phyloP scores from a whole-genome alignment of 2,113 vertebrate genomes.

The Sander lucioperca region DNA sequence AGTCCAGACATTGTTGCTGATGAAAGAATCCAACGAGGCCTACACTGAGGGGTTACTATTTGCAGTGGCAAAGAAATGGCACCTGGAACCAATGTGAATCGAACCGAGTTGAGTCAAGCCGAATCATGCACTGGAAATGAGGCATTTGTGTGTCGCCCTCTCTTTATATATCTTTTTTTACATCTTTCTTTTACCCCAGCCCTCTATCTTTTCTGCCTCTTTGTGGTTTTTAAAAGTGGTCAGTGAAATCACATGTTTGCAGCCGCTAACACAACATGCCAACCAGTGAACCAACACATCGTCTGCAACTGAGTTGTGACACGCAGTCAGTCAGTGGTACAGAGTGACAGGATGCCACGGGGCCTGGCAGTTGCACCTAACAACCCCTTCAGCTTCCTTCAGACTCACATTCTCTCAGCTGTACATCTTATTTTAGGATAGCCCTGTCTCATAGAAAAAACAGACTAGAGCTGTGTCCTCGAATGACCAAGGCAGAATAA shows the following conservation, averaged over 20 bases:
- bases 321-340: slow-evolving; percentile 38
- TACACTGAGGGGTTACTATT: too few species aligned
- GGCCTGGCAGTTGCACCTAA: background rate
- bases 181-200: background rate
- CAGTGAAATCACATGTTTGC: slow-evolving; percentile 59
- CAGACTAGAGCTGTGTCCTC: background rate
- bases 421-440: slow-evolving; percentile 30
- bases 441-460: background rate
- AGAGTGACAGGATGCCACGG: slow-evolving; percentile 6
- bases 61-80: too few species aligned
- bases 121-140: too few species aligned
- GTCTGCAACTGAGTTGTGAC: slow-evolving; percentile 43
- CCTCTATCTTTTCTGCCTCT: slow-evolving; percentile 7
- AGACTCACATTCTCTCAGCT: slow-evolving; percentile 25
- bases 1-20: too few species aligned
- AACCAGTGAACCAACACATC: slow-evolving; percentile 38
- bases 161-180: background rate
- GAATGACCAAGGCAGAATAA: background rate
- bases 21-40: too few species aligned
- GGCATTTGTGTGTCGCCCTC: background rate
- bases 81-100: too few species aligned
- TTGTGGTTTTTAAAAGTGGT: slow-evolving; percentile 45
- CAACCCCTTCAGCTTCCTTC: slow-evolving; percentile 26
- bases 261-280: slow-evolving; percentile 48
- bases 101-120: too few species aligned